Percentiles rank a stretch among this genome's conserved stretches.
phyloP scores from a whole-genome alignment of 2,888 invertebrate species.

The Scrobipalpa costella region DNA sequence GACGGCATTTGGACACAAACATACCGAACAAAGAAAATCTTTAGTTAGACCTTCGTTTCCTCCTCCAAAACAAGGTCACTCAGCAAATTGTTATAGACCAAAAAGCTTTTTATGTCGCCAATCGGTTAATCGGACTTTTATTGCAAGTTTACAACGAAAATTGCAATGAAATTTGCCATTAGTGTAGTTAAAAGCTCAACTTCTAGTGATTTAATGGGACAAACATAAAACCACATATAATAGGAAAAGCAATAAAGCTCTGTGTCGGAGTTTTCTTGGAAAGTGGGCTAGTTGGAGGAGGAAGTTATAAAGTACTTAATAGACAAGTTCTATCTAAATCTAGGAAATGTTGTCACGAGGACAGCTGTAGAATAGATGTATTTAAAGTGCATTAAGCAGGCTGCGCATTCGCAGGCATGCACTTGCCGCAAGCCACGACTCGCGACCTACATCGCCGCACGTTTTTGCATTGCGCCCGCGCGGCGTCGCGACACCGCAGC shows the following conservation, averaged over 20 bases:
- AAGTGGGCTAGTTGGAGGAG: background rate
- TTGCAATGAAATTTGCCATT: slow-evolving; percentile 3
- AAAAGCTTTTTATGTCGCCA: slow-evolving; percentile 35
- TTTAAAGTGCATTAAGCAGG: slow-evolving; percentile 8
- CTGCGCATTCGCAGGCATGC: slow-evolving; percentile 43
- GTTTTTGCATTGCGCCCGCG: slow-evolving; percentile 59
- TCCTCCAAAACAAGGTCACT: slow-evolving; percentile 57
- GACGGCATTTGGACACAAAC: slow-evolving; percentile 62
- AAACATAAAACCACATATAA: background rate
- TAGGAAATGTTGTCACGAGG: slow-evolving; percentile 23
- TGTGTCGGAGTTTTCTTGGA: background rate
- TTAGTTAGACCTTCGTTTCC: slow-evolving; percentile 54
- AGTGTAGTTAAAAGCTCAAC: slow-evolving; percentile 2
- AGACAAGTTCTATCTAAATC: background rate
- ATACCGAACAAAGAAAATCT: slow-evolving; percentile 58
- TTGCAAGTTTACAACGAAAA: slow-evolving; percentile 1
- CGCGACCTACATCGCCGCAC: slow-evolving; percentile 72
- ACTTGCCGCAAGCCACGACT: slow-evolving; percentile 49
- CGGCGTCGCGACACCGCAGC: slow-evolving; percentile 47
- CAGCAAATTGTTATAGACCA: slow-evolving; percentile 34
- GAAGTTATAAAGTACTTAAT: background rate
- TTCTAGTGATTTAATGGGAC: background rate
- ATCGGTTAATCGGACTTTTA: slow-evolving; percentile 20
- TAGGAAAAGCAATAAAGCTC: slow-evolving; percentile 4
- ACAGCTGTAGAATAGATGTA: slow-evolving; percentile 10